These are phyloP conservation scores for Lacanobia oleracea DNA, from an alignment of 2,888 invertebrate genomes.

Conservation along the genomic window DNA sequence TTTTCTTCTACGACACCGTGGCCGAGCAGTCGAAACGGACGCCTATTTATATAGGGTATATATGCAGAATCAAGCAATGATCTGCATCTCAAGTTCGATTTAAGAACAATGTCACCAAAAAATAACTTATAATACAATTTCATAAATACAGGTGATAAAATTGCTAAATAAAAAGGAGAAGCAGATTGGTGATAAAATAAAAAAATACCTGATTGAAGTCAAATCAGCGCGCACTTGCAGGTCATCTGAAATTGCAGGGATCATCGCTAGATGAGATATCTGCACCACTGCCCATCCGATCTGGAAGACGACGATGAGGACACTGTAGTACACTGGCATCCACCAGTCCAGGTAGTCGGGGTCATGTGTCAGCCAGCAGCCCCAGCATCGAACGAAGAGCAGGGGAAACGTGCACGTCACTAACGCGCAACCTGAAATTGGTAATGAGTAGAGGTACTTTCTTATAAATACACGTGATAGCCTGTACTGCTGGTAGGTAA, in stretches of 20 bases:
- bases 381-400: slow-evolving; percentile 93
- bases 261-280: slow-evolving; percentile 97
- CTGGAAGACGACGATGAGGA: slow-evolving; percentile 94
- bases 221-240: slow-evolving; percentile 94
- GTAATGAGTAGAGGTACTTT: background rate
- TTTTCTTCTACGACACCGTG: too few relatives aligned
- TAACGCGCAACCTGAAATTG: slow-evolving; percentile 90
- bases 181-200: slow-evolving; percentile 12
- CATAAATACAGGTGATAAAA: background rate
- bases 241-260: slow-evolving; percentile 94
- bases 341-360: slow-evolving; percentile 85
- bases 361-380: slow-evolving; percentile 83
- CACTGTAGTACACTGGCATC: slow-evolving; percentile 90
- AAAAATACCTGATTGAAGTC: slow-evolving; percentile 93
- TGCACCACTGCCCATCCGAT: slow-evolving; percentile 98
- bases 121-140: background rate
- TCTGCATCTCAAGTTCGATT: background rate
- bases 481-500: background rate
- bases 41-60: too few relatives aligned
- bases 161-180: background rate
- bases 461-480: background rate
- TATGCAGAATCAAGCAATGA: background rate
- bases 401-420: slow-evolving; percentile 95
- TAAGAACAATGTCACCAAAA: too few relatives aligned
- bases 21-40: too few relatives aligned